Evolutionary conservation across 1,140 invertebrate genomes (phyloP).

Genomic region (Adoxophyes honmai): DNA sequence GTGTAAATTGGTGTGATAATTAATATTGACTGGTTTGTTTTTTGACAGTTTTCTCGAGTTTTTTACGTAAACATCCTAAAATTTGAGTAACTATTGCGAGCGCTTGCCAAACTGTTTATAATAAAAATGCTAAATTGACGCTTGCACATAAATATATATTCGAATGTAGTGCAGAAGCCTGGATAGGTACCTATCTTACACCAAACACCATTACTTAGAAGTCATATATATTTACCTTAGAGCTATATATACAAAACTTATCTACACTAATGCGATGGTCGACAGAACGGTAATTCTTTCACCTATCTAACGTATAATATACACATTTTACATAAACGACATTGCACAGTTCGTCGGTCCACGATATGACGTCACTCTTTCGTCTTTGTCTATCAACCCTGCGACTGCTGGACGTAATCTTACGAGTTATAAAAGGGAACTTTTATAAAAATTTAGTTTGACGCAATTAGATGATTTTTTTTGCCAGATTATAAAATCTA

Average conservation of each 20-base stretch:
- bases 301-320: conserved; percentile 67
- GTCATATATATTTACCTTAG: conserved; percentile 44
- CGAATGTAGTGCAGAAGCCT: conserved; percentile 60
- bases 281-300: conserved; percentile 67
- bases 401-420: too few species aligned
- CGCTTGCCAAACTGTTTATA: conserved; percentile 45
- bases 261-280: conserved; percentile 60
- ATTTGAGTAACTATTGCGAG: not conserved
- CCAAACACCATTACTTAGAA: conserved; percentile 71
- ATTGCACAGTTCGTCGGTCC: conserved; percentile 66
- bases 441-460: too few species aligned
- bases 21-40: not conserved
- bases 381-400: conserved; percentile 45
- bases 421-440: too few species aligned
- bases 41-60: not conserved
- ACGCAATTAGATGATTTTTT: too few species aligned
- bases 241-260: conserved; percentile 69
- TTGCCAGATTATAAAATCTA: too few species aligned
- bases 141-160: conserved; percentile 75
- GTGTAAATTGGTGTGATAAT: not conserved
- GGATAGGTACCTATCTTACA: conserved; percentile 72
- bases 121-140: conserved; percentile 66
- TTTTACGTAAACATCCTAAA: not conserved
- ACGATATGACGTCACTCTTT: conserved; percentile 56
- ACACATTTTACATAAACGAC: conserved; percentile 66